phyloP scores from a whole-genome alignment of 2,888 invertebrate genomes.

The Synanthedon tipuliformis region DNA sequence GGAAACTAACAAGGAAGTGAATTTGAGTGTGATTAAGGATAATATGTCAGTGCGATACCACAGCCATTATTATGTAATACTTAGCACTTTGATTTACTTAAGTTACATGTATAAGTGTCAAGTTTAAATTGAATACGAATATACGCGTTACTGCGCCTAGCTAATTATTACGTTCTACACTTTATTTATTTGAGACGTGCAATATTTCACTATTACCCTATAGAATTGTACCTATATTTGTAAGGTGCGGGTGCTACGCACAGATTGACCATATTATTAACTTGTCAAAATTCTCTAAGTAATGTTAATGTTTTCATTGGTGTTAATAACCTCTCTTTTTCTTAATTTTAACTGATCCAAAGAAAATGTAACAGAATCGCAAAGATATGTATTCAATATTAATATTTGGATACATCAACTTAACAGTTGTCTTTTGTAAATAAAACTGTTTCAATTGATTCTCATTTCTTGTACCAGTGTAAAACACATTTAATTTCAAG shows the following conservation, averaged over 20 bases:
- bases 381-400: too few species aligned
- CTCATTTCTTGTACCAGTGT: too few species aligned
- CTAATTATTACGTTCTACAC: slow-evolving; percentile 20
- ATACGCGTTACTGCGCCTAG: slow-evolving; percentile 21
- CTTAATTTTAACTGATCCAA: too few species aligned
- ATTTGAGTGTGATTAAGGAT: slow-evolving; percentile 46
- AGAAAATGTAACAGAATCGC: too few species aligned
- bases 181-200: slow-evolving; percentile 14
- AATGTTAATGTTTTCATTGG: background rate
- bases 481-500: too few species aligned
- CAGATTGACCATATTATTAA: background rate
- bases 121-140: slow-evolving; percentile 32
- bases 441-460: too few species aligned
- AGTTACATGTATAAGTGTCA: slow-evolving; percentile 5
- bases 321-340: too few species aligned
- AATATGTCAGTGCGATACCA: slow-evolving; percentile 63
- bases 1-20: slow-evolving; percentile 33
- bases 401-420: too few species aligned
- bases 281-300: background rate
- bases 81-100: slow-evolving; percentile 56
- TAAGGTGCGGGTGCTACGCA: background rate
- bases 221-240: background rate
- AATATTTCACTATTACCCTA: background rate
- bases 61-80: slow-evolving; percentile 64
- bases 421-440: too few species aligned